phyloP scores from a whole-genome alignment of 2,888 invertebrate species.

The Agrilus cyanescens region DNA sequence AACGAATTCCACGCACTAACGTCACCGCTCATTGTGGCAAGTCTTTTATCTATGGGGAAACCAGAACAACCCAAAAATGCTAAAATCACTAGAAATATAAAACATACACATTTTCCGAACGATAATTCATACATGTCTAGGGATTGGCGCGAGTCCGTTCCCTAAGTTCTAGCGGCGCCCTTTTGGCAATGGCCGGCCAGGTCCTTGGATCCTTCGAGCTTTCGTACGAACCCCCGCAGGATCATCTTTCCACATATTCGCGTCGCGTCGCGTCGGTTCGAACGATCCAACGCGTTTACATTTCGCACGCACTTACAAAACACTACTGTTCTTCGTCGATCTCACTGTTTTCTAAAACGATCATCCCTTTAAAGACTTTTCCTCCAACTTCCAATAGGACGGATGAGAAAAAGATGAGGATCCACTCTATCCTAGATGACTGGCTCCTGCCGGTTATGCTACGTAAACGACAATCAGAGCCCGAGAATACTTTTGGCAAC shows the following conservation, averaged over 20 bases:
- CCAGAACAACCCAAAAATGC: slow-evolving; percentile 35
- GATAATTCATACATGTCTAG: slow-evolving; percentile 36
- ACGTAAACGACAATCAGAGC: too few relatives aligned
- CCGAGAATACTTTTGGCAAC: too few relatives aligned
- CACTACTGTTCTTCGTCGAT: too few relatives aligned
- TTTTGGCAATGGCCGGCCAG: slow-evolving; percentile 24
- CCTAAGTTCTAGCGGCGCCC: slow-evolving; percentile 24
- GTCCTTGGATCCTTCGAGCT: slow-evolving; percentile 25
- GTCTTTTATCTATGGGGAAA: slow-evolving; percentile 35
- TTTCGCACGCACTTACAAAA: slow-evolving; percentile 13
- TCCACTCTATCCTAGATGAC: too few relatives aligned
- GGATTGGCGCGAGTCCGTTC: slow-evolving; percentile 18
- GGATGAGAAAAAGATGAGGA: too few relatives aligned
- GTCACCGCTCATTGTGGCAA: slow-evolving; percentile 28
- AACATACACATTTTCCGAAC: slow-evolving; percentile 37
- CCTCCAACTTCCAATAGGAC: too few relatives aligned
- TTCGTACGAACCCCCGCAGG: slow-evolving; percentile 23
- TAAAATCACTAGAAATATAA: slow-evolving; percentile 35
- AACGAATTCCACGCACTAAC: slow-evolving; percentile 26
- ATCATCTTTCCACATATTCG: slow-evolving; percentile 28
- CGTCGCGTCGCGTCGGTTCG: slow-evolving; percentile 18
- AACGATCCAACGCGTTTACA: slow-evolving; percentile 16
- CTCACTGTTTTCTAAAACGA: too few relatives aligned
- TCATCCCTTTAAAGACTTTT: too few relatives aligned
- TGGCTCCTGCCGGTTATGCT: too few relatives aligned